A percentile compares a stretch with the other conserved stretches of the same genome.
Conservation (phyloP, 2,113 vertebrate genomes). For the Phrynosoma platyrhinos region DNA sequence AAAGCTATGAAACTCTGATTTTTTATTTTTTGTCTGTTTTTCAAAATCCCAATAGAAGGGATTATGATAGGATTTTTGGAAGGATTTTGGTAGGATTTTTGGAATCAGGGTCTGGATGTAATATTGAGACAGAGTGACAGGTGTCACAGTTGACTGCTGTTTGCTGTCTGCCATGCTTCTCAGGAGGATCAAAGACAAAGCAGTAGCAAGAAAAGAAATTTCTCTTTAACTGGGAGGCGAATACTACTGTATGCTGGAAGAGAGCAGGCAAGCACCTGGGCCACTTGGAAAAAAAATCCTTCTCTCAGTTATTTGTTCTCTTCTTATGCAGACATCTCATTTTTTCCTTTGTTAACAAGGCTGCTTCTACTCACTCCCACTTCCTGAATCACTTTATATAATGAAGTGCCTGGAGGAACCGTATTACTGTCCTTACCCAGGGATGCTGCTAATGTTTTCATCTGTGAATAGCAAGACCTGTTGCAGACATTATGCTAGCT, state of each 20-base stretch:
- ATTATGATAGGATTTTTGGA: constrained; percentile 11
- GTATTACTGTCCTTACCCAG: neutral
- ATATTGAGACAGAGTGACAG: constrained; percentile 9
- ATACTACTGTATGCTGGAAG: rapidly evolving
- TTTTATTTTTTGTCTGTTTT: neutral
- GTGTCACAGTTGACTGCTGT: constrained; percentile 5
- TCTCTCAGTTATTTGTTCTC: neutral
- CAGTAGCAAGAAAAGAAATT: neutral
- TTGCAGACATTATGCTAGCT: neutral
- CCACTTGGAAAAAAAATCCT: neutral
- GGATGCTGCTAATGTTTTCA: neutral
- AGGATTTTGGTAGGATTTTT: constrained; percentile 1
- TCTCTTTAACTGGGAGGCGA: rapidly evolving
- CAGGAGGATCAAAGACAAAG: rapidly evolving
- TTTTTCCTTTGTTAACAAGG: neutral
- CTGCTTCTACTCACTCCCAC: neutral
- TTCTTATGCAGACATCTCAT: neutral
- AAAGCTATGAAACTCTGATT: neutral
- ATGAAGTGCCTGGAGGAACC: neutral
- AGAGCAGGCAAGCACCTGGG: neutral
- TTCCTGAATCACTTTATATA: too few relatives aligned
- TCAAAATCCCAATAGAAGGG: constrained; percentile 8
- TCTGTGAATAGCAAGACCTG: neutral
- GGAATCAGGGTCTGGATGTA: constrained; percentile 8
- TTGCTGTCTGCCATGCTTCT: constrained; percentile 4